These are phyloP conservation scores for Hippocampus mohnikei DNA, from an alignment of 2,113 vertebrate genomes.

Conservation along the genomic window DNA sequence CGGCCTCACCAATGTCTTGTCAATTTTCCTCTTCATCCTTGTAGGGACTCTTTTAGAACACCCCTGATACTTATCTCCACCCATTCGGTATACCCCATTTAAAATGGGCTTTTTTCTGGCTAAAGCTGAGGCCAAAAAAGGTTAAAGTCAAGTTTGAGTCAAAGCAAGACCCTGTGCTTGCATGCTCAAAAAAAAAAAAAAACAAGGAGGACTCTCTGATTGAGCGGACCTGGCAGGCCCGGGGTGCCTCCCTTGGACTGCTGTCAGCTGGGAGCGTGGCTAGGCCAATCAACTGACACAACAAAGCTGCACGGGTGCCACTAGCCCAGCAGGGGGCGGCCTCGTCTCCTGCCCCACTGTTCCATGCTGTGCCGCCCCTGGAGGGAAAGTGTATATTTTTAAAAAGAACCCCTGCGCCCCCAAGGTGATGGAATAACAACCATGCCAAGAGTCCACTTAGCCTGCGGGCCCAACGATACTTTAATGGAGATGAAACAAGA, in stretches of 20 bases:
- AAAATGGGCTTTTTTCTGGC: neutral
- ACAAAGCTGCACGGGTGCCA: conserved; percentile 61
- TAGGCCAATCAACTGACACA: conserved; percentile 73
- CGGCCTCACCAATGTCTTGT: too few relatives aligned
- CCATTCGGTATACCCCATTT: too few relatives aligned
- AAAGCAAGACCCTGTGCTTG: conserved; percentile 40
- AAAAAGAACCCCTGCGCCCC: conserved; percentile 60
- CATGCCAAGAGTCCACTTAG: conserved; percentile 54
- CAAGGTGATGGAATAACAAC: conserved; percentile 69
- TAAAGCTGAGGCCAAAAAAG: conserved; percentile 8
- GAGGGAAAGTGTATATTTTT: conserved; percentile 67
- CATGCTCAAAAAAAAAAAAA: conserved; percentile 20
- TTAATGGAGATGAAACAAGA: conserved; percentile 64
- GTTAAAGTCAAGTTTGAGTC: conserved; percentile 25
- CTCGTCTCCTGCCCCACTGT: conserved; percentile 58
- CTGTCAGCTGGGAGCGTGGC: conserved; percentile 72
- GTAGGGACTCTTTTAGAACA: too few relatives aligned
- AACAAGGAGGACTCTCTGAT: conserved; percentile 60
- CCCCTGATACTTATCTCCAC: too few relatives aligned
- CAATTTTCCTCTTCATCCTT: too few relatives aligned
- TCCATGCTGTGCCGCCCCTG: conserved; percentile 51
- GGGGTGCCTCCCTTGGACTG: conserved; percentile 72
- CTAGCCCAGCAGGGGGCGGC: conserved; percentile 79
- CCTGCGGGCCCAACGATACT: conserved; percentile 60
- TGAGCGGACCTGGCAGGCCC: conserved; percentile 80